Percentiles rank a stretch among this genome's conserved stretches.
Evolutionary conservation across 2,888 invertebrate genomes (phyloP).

Genomic region (Megalurothrips usitatus): DNA sequence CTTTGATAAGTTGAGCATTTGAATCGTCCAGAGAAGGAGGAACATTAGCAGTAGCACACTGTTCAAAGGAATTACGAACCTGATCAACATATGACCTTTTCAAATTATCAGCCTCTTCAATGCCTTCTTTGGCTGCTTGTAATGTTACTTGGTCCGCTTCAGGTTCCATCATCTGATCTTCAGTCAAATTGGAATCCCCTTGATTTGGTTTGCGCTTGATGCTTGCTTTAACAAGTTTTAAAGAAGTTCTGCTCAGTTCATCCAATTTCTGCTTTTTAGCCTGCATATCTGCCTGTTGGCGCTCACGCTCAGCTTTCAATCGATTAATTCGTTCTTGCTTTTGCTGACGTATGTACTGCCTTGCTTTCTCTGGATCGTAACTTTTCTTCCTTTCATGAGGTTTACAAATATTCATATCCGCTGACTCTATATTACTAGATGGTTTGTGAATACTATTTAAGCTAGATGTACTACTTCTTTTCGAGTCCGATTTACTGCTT

Average conservation of each 20-base stretch:
- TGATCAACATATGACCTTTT: background rate
- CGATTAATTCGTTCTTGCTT: background rate
- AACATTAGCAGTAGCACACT: background rate
- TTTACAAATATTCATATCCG: background rate
- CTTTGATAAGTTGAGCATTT: slow-evolving; percentile 1
- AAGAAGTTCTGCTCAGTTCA: background rate
- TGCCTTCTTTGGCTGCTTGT: background rate
- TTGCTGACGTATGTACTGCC: background rate
- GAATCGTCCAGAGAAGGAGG: background rate
- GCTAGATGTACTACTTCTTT: slow-evolving; percentile 3
- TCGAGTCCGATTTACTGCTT: background rate
- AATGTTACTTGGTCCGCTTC: background rate
- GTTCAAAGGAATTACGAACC: background rate
- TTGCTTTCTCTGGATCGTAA: slow-evolving; percentile 4
- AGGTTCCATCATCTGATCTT: background rate
- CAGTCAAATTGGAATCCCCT: background rate
- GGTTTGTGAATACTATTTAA: background rate
- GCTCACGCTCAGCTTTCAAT: background rate
- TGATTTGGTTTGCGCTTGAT: background rate
- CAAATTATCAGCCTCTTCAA: background rate
- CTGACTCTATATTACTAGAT: background rate
- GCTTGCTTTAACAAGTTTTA: background rate
- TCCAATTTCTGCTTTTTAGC: background rate
- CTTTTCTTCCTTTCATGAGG: background rate
- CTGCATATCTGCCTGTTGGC: background rate